Evolutionary conservation across 2,888 invertebrate genomes (phyloP), one percentile per base, ranked within the genome.

Genomic region (Galerucella pusilla): DNA sequence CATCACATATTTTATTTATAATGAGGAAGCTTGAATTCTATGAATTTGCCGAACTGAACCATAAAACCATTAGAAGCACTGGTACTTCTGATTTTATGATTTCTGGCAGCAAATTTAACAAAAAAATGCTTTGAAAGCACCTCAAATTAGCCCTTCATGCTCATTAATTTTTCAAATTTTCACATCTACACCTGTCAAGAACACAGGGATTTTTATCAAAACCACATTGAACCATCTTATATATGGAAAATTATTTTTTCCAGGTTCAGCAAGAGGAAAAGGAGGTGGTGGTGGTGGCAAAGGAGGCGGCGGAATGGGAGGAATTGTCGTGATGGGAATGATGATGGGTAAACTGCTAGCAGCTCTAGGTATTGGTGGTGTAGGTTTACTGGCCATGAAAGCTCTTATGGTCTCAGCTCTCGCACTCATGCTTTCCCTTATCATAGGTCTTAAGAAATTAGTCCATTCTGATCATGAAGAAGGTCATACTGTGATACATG

Each of bases 261-360:
- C 87, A 92, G 92, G 89, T 79, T 89, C 90, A 46, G 91, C 91
- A 11, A 88, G 92, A 84, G 91, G 90, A 82, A 75, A 78, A 11
- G 80, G 79, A 10, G 91, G 90, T 0, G 91, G 89, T 0, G 91
- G 89, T 5, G 86, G 86, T 2, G 85, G 86, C 2, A 86, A 87
- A 6, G 87, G 86, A 49, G 88, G 87, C 11, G 88, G 88, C 74
- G 88, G 91, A 4, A 88, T 90, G 4, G 91, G 91, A 0, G 90
- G 90, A 0, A 84, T 93, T 0, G 84, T 91, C 82, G 80, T 91
- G 71, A 86, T 94, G 81, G 94, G 93, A 0, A 82, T 94, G 78
- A 93, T 94, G 93, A 93, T 94, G 88, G 94, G 93, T 73, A 95
- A 94, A 85, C 92, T 93, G 84, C 87, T 95, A 83, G 93, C 94